Evolutionary conservation across 2,797 vertebrate genomes (phyloP), one percentile per base, ranked within the genome.

Genomic region (Coilia nasus): DNA sequence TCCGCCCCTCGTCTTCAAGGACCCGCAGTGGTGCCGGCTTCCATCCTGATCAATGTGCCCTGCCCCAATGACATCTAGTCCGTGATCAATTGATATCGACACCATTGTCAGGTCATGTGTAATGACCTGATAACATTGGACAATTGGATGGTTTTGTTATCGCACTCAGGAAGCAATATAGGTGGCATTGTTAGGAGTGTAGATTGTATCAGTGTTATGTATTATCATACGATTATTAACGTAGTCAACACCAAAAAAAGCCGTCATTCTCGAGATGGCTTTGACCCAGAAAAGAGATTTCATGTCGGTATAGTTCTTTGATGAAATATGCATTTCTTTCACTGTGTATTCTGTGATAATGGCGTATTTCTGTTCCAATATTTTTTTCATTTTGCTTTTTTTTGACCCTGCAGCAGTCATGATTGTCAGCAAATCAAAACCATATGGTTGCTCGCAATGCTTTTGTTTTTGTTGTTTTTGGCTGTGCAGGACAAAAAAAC

Each of bases 401-500:
- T 67, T 71, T 17, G 14, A 25, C 17, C 14, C 23, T 78, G 83
- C 67, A 28, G 83, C 14, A 23, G 64, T 71, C 44, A 31, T 75
- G 25, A 12, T 81, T 19, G 56, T 60, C 28, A 10, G 25, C 14
- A 57, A 71, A 54, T 85, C 62, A 82, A 85, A 87, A 57, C 35
- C 62, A 46, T 56, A 60, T 17, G 17, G 56, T 35, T 25, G 71
- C 57, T 83, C 25, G 6, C 28, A 9, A 78, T 15, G 9, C 59
- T 92, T 92, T 82, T 85, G 62, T 71, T 75, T 86, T 59, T 88
- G 57, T 84, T n/a, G n/a, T n/a, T n/a, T n/a, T 87, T 90, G 90
- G 62, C 25, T 85, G 86, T 54, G 87, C 10, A 87, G 80, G 35
- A 89, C 88, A 54, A 54, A 54, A 54, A 14, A 3, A 41, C 92